Evolutionary conservation across 2,888 invertebrate genomes (phyloP).

Genomic region (Toxonevra muliebris): DNA sequence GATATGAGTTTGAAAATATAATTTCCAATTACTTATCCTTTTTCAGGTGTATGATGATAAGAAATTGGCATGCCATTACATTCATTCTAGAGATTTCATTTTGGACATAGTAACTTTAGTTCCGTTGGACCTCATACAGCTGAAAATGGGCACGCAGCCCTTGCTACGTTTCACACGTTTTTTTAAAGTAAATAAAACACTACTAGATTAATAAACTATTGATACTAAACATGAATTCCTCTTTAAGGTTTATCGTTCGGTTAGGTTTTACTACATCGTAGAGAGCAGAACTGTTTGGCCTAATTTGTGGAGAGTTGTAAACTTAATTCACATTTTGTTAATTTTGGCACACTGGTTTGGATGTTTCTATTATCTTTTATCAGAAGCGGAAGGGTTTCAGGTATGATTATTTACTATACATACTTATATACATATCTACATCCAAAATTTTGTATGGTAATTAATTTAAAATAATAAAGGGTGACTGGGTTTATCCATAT

Average conservation of each 20-base stretch:
- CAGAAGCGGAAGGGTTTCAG: constrained; percentile 88
- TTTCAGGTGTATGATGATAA: constrained; percentile 83
- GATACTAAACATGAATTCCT: neutral
- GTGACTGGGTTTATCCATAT: constrained; percentile 91
- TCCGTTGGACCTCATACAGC: constrained; percentile 88
- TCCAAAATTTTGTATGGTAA: no score
- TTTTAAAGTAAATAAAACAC: constrained; percentile 72
- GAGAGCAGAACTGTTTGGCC: constrained; percentile 96
- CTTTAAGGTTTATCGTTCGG: constrained; percentile 83
- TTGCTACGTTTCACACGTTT: constrained; percentile 89
- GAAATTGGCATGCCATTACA: constrained; percentile 89
- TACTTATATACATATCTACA: neutral
- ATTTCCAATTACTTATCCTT: neutral
- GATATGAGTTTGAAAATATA: neutral
- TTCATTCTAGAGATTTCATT: constrained; percentile 83
- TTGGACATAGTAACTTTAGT: constrained; percentile 84
- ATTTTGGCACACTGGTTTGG: constrained; percentile 98
- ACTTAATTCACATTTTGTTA: constrained; percentile 92
- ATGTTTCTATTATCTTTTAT: constrained; percentile 94
- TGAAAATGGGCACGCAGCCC: constrained; percentile 83
- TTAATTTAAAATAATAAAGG: constrained; percentile 65
- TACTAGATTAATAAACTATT: neutral
- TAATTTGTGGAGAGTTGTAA: constrained; percentile 94
- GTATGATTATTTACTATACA: constrained; percentile 60
- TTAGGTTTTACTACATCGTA: constrained; percentile 94